Conservation (phyloP, 2,113 vertebrate genomes). For the Synchiropus splendidus region DNA sequence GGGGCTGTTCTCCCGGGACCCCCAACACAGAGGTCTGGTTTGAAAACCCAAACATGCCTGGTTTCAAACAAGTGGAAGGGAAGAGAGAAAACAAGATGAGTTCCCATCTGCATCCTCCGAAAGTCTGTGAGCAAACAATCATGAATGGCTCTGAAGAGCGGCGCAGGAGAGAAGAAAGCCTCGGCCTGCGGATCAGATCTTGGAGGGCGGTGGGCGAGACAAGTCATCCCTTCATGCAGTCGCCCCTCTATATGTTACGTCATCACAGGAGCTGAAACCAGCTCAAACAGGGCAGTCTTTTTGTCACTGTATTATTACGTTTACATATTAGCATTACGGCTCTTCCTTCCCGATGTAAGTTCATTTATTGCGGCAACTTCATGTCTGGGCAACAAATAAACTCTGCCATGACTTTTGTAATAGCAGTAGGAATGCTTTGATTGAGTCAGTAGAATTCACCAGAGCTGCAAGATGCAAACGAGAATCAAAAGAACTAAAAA, state of each 20-base stretch:
- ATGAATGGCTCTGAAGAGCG: conserved; percentile 32
- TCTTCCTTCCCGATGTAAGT: no score
- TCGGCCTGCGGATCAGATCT: conserved; percentile 39
- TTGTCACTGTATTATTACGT: no score
- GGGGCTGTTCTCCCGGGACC: conserved; percentile 51
- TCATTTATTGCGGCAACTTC: no score
- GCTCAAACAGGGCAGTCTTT: no score
- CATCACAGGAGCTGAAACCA: no score
- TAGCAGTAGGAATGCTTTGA: no score
- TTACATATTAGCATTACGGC: no score
- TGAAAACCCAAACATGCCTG: conserved; percentile 37
- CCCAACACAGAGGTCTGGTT: conserved; percentile 46
- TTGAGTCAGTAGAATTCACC: no score
- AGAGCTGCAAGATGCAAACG: no score
- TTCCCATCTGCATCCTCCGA: conserved; percentile 42
- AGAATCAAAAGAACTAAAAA: no score
- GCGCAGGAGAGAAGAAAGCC: conserved; percentile 26
- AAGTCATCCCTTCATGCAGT: conserved; percentile 29
- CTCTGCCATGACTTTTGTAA: no score
- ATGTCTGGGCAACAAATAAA: no score
- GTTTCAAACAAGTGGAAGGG: conserved; percentile 29
- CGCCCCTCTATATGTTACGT: conserved; percentile 11
- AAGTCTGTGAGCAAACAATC: conserved; percentile 53
- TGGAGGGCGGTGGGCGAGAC: conserved; percentile 56
- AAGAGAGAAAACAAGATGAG: conserved; percentile 37